Evolutionary conservation across 2,888 invertebrate species (phyloP), one percentile per base, ranked within the genome.

Genomic region (Platycheirus albimanus): DNA sequence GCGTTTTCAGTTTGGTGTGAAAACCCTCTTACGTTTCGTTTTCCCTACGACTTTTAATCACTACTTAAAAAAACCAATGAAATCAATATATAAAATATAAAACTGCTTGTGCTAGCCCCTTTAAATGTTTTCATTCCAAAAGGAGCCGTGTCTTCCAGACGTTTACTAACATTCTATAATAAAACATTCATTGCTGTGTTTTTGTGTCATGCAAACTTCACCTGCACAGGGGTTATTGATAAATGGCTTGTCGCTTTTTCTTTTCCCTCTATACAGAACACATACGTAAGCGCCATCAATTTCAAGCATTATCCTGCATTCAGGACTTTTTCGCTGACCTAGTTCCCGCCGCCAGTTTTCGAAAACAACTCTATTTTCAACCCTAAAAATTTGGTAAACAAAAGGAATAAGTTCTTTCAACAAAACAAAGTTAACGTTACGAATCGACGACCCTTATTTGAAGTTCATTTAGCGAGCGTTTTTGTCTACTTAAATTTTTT

Each of bases 261-360:
- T 8, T 33, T 33, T 33, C 69, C 61, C n/a, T n/a, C n/a, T n/a
- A n/a, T n/a, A n/a, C n/a, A n/a, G n/a, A n/a, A 76, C 24, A 24
- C 24, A 6, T 3, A 6, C 24, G 6, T 6, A 24, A n/a, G n/a
- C n/a, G 24, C 24, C 24, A 24, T 69, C 36, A 54, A 28, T 67
- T 69, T 69, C 69, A 63, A 69, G 33, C 45, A 45, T 54, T 69
- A 76, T 76, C 69, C 69, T 69, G 51, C 38, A 45, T 52, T 52
- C 52, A 51, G 33, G 61, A 69, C 52, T 8, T 24, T 24, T 49
- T 33, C 8, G 28, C 49, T 69, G 69, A 76, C 76, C 76, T 19
- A 69, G 45, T 69, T 76, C 43, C 30, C 0, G 11, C 13, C 15
- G 2, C 19, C n/a, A 13, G 13, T 6, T 30, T 43, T 28, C 20